Evolutionary conservation across 2,797 vertebrate species (phyloP), one percentile per base, ranked within the genome.

Genomic region (Semaprochilodus insignis): DNA sequence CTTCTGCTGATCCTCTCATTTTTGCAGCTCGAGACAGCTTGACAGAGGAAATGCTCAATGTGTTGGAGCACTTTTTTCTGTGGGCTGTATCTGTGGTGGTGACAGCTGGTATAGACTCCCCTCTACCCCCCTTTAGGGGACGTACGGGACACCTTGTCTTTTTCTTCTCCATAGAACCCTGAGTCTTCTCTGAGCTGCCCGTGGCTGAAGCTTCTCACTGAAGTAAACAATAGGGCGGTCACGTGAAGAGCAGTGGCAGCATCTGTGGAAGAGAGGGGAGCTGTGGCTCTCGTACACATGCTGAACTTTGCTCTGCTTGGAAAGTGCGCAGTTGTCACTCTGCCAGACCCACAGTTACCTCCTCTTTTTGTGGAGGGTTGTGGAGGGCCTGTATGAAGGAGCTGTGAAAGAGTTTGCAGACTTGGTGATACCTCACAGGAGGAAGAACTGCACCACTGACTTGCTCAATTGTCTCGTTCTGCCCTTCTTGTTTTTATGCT

Each of bases 31-130:
- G 51, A 52, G 54, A 81, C 80, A 21, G 36, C 44, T 77, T 55
- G 75, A 54, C 27, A 54, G 23, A 27, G 44, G n/a, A 72, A 60
- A 59, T n/a, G 54, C 70, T 67, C n/a, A 55, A 25, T 62, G 34
- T 34, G 8, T 21, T 40, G 23, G 17, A n/a, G 17, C 31, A 0
- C 36, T 57, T 81, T 81, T 44, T 72, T 83, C n/a, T 69, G 16
- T 17, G 51, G 60, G 67, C 60, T 67, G 27, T 77, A 59, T 82
- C 74, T 78, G 80, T 81, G 80, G 86, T 85, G 86, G 81, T 77
- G 91, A 91, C 92, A 92, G 90, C 91, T 91, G 92, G 89, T 85
- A 82, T 76, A 83, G 81, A 88, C 86, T 87, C 79, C 82, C 87
- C 85, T 79, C 55, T 74, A 31, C 79, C 85, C 76, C 66, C 70